These are phyloP conservation scores for Clepsis dumicolana DNA, from an alignment of 2,888 invertebrate species.

Conservation along the genomic window DNA sequence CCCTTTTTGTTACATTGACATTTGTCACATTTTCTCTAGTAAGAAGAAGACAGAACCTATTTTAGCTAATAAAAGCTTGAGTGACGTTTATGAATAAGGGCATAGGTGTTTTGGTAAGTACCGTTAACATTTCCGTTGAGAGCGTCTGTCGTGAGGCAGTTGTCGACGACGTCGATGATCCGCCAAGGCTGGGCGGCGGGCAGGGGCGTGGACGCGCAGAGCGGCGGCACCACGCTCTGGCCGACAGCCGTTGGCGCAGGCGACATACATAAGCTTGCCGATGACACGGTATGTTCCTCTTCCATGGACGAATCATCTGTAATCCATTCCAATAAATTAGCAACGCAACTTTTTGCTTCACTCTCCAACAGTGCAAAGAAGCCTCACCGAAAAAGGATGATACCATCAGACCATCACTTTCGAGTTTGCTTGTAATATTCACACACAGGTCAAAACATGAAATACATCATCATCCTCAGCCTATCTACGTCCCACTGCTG, in stretches of 20 bases:
- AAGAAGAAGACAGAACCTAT: too few species aligned
- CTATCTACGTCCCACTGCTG: too few species aligned
- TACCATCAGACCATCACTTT: too few species aligned
- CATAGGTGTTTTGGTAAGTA: conserved; percentile 45
- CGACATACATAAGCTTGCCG: conserved; percentile 78
- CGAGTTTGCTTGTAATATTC: too few species aligned
- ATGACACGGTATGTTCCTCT: conserved; percentile 75
- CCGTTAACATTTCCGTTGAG: conserved; percentile 74
- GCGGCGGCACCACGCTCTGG: conserved; percentile 49
- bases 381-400: background rate
- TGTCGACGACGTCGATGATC: conserved; percentile 50
- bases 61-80: too few species aligned
- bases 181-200: conserved; percentile 57
- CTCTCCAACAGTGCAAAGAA: background rate
- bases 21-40: too few species aligned
- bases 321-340: background rate
- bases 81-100: too few species aligned
- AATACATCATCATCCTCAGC: too few species aligned
- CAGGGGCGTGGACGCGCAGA: conserved; percentile 66
- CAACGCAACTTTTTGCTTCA: too few species aligned
- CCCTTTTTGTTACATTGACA: too few species aligned
- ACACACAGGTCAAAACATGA: too few species aligned
- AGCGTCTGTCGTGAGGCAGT: conserved; percentile 53
- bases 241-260: conserved; percentile 53
- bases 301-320: conserved; percentile 72